Percentiles rank a stretch among this genome's conserved stretches.
Conservation (phyloP, 2,797 vertebrate species). For the Xiphophorus birchmanni region DNA sequence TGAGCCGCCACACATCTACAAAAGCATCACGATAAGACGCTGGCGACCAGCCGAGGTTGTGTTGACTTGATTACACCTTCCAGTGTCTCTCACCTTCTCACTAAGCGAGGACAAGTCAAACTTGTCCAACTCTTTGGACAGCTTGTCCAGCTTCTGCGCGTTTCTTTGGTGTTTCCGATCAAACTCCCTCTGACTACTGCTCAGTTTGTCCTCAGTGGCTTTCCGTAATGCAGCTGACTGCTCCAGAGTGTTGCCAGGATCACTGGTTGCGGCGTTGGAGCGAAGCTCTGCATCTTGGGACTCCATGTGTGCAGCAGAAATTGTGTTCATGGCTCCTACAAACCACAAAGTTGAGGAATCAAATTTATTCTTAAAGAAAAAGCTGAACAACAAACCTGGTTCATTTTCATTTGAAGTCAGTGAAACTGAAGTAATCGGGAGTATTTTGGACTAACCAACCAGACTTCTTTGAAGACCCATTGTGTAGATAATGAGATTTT, state of each 20-base stretch:
- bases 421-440: neutral
- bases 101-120: slow-evolving; percentile 84
- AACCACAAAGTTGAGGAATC: neutral
- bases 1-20: slow-evolving; percentile 87
- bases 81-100: slow-evolving; percentile 81
- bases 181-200: slow-evolving; percentile 80
- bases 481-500: no score
- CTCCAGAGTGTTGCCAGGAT: slow-evolving; percentile 75
- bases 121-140: slow-evolving; percentile 84
- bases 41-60: neutral
- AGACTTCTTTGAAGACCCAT: neutral
- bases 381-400: neutral
- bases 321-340: slow-evolving; percentile 90
- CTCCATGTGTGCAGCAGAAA: slow-evolving; percentile 85
- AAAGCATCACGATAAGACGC: neutral
- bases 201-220: slow-evolving; percentile 84
- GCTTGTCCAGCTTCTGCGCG: slow-evolving; percentile 85
- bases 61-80: no score
- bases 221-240: slow-evolving; percentile 80
- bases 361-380: neutral
- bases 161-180: slow-evolving; percentile 86
- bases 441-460: neutral
- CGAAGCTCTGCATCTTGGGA: slow-evolving; percentile 84
- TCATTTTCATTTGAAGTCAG: neutral
- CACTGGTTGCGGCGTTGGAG: slow-evolving; percentile 82